Conservation (phyloP, 2,888 invertebrate genomes). For the Carterocephalus palaemon region DNA sequence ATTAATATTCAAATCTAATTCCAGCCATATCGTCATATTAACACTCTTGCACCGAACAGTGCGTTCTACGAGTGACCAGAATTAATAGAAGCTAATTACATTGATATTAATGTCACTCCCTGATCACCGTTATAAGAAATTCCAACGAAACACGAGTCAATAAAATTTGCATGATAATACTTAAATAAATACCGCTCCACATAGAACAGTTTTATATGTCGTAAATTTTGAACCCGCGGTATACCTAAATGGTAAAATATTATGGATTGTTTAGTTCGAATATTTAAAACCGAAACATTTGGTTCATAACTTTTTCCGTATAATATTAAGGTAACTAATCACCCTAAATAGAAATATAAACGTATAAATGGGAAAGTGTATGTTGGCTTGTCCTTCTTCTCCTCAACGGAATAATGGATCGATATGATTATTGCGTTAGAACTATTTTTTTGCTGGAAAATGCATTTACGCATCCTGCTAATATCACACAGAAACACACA, state of each 20-base stretch:
- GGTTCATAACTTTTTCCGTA: too few relatives aligned
- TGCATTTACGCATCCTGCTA: too few relatives aligned
- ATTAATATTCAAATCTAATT: constrained; percentile 59
- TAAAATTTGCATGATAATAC: constrained; percentile 55
- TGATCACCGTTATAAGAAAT: constrained; percentile 35
- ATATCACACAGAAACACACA: too few relatives aligned
- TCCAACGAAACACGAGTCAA: constrained; percentile 29
- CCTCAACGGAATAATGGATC: too few relatives aligned
- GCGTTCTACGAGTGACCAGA: constrained; percentile 35
- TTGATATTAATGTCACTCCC: constrained; percentile 40
- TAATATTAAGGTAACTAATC: too few relatives aligned
- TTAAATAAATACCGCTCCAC: constrained; percentile 43
- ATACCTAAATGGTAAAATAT: too few relatives aligned
- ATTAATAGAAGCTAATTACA: constrained; percentile 43
- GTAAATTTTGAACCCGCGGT: too few relatives aligned
- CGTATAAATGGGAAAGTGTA: too few relatives aligned
- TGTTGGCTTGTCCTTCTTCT: too few relatives aligned
- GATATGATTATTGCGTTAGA: too few relatives aligned
- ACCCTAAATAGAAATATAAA: too few relatives aligned
- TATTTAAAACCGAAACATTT: constrained; percentile 3
- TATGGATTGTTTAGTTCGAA: constrained; percentile 8
- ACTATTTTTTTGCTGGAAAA: too few relatives aligned
- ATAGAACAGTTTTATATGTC: constrained; percentile 34
- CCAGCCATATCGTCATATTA: constrained; percentile 29
- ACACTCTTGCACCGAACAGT: constrained; percentile 29